These are phyloP conservation scores for Romanogobio albipinnatus DNA, from an alignment of 2,113 vertebrate genomes.

Conservation along the genomic window DNA sequence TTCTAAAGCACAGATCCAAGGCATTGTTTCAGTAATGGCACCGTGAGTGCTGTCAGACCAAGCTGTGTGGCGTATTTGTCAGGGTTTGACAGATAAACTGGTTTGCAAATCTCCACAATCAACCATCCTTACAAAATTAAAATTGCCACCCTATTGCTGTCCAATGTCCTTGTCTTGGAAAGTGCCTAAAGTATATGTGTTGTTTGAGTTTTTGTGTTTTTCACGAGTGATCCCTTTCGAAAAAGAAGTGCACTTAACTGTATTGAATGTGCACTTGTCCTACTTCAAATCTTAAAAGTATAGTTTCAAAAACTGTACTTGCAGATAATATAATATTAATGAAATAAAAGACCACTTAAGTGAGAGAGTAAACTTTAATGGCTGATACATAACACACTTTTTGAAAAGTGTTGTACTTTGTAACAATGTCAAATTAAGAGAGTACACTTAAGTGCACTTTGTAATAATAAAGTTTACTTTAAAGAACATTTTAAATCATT, in stretches of 20 bases:
- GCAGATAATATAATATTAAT: neutral
- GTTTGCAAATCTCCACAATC: constrained; percentile 30
- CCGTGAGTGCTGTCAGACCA: neutral
- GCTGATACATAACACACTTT: too few relatives aligned
- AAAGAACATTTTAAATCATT: too few relatives aligned
- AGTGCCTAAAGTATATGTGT: neutral
- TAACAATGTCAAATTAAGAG: too few relatives aligned
- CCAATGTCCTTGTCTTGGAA: constrained; percentile 1
- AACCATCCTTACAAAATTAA: neutral
- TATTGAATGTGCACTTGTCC: neutral
- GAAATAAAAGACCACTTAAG: neutral
- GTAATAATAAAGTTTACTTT: too few relatives aligned
- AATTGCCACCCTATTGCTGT: constrained; percentile 4
- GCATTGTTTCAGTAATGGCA: constrained; percentile 41
- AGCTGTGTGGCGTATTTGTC: constrained; percentile 12
- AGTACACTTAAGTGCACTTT: too few relatives aligned
- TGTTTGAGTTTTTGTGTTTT: neutral
- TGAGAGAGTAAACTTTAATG: too few relatives aligned
- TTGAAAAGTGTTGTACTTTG: too few relatives aligned
- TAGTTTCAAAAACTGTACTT: neutral
- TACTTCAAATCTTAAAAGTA: neutral
- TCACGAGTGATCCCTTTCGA: neutral
- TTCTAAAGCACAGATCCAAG: neutral
- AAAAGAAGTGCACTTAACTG: neutral
- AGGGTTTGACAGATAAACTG: constrained; percentile 10